Evolutionary conservation across 2,797 vertebrate species (phyloP).

Genomic region (Merluccius polli): DNA sequence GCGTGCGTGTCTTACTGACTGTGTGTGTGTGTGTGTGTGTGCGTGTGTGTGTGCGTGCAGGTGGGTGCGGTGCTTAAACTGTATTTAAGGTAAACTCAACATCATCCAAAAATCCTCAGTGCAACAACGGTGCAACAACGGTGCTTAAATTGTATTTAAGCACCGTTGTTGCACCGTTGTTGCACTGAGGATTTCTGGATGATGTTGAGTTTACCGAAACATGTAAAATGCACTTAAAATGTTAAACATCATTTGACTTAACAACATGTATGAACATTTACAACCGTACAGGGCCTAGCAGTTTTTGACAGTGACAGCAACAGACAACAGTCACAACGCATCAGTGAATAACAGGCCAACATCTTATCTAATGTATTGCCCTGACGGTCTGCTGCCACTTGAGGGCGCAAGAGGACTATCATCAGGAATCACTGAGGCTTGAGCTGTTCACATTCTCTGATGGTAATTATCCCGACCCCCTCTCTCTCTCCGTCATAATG

Average conservation of each 20-base stretch:
- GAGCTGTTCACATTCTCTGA: neutral
- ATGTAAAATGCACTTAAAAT: neutral
- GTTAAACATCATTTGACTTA: neutral
- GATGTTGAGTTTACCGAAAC: neutral
- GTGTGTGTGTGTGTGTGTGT: conserved; percentile 18
- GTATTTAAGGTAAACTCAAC: too few species aligned
- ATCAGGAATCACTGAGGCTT: neutral
- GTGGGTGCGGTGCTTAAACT: neutral
- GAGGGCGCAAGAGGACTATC: neutral
- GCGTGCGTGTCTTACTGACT: too few species aligned
- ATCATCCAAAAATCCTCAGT: too few species aligned
- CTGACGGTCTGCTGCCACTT: neutral
- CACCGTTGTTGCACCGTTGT: too few species aligned
- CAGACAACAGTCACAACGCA: too few species aligned
- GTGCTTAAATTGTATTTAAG: too few species aligned
- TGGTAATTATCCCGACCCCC: neutral
- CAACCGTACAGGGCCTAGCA: neutral
- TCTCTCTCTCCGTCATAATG: neutral
- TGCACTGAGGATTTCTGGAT: too few species aligned
- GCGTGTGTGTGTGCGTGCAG: neutral
- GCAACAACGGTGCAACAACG: too few species aligned
- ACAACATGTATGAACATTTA: neutral
- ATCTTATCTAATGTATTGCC: neutral
- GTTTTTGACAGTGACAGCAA: neutral
- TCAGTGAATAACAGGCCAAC: too few species aligned